phyloP scores from a whole-genome alignment of 2,888 invertebrate genomes.

The Tryphoninae sp. region DNA sequence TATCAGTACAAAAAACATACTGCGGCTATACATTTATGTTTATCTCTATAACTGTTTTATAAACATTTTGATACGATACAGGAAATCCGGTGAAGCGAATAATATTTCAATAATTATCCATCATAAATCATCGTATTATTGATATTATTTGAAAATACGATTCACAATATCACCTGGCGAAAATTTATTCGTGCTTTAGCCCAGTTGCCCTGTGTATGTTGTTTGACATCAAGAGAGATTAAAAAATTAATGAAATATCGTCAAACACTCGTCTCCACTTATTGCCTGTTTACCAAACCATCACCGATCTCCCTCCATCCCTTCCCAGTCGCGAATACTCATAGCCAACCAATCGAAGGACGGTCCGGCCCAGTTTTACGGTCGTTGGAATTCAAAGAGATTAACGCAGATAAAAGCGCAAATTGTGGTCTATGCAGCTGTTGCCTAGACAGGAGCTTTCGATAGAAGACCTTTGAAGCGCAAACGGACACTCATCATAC shows the following conservation, averaged over 20 bases:
- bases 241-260: background rate
- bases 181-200: background rate
- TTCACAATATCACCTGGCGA: no score
- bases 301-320: background rate
- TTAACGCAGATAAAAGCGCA: conserved; percentile 39
- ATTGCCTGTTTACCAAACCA: background rate
- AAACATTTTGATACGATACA: no score
- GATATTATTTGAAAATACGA: no score
- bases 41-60: no score
- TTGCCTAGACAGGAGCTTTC: conserved; percentile 5
- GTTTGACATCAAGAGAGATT: background rate
- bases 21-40: no score
- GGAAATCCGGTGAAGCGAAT: no score
- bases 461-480: background rate
- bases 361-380: conserved; percentile 33
- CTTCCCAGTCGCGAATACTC: background rate
- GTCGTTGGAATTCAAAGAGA: conserved; percentile 43
- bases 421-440: conserved; percentile 36
- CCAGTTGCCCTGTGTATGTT: background rate
- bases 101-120: no score
- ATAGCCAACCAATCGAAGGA: background rate
- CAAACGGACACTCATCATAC: background rate
- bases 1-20: no score
- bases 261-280: background rate
- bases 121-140: no score